Percentiles rank a stretch among this genome's conserved stretches.
Evolutionary conservation across 2,797 vertebrate species (phyloP).

Genomic region (Diplodus sargus): DNA sequence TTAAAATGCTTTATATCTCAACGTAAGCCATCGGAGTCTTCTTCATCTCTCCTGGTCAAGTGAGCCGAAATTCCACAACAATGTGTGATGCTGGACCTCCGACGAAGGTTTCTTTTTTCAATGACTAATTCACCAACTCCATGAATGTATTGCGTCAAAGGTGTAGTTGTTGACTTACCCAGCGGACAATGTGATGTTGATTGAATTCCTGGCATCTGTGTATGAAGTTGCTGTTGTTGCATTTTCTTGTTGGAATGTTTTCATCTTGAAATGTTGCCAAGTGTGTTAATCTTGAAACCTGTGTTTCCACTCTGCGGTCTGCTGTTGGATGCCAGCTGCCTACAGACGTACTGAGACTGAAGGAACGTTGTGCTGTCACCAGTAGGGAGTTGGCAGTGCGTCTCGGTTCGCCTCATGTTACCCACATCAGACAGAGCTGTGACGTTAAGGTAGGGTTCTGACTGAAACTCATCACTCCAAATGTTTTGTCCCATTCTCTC

Average conservation of each 20-base stretch:
- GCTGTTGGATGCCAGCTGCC: constrained; percentile 82
- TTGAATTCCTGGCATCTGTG: not conserved
- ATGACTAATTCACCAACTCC: not conserved
- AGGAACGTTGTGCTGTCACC: constrained; percentile 89
- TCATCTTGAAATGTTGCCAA: not conserved
- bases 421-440: constrained; percentile 90
- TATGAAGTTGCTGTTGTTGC: not conserved
- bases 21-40: too few relatives aligned
- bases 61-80: too few relatives aligned
- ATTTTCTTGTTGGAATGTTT: not conserved
- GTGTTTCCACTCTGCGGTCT: not conserved
- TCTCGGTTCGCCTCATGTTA: constrained; percentile 87
- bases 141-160: not conserved
- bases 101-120: not conserved
- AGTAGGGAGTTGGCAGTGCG: constrained; percentile 89
- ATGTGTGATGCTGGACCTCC: not conserved
- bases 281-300: not conserved
- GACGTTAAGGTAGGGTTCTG: constrained; percentile 89
- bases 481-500: not conserved
- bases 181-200: not conserved
- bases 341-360: constrained; percentile 90
- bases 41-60: too few relatives aligned
- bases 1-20: too few relatives aligned
- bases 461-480: not conserved
- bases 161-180: not conserved